Conservation (phyloP, 37 sponge, comb jelly and placozoan species). For the Petrosia ficiformis region DNA sequence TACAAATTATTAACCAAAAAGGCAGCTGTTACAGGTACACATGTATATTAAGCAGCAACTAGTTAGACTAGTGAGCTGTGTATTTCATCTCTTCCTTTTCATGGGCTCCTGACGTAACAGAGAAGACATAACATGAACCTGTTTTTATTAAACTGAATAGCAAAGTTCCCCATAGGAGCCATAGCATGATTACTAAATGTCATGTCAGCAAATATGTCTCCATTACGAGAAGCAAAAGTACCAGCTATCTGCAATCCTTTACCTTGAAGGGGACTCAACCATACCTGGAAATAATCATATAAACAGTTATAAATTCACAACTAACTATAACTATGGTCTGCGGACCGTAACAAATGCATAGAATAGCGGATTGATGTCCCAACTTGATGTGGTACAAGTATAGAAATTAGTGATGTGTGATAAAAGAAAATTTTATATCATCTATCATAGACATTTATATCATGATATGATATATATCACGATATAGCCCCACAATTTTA, state of each 20-base stretch:
- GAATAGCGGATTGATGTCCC: neutral
- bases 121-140: conserved; percentile 47
- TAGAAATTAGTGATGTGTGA: too few species aligned
- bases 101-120: too few species aligned
- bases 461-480: too few species aligned
- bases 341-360: neutral
- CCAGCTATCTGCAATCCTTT: conserved; percentile 88
- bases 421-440: too few species aligned
- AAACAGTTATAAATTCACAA: neutral
- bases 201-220: conserved; percentile 80
- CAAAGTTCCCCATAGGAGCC: conserved; percentile 85
- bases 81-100: too few species aligned
- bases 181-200: conserved; percentile 87
- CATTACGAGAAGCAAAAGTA: conserved; percentile 76
- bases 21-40: too few species aligned
- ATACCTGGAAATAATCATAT: conserved; percentile 29
- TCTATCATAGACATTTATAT: too few species aligned
- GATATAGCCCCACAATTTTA: too few species aligned
- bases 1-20: too few species aligned
- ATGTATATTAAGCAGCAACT: too few species aligned
- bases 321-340: neutral
- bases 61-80: too few species aligned
- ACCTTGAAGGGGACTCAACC: conserved; percentile 67
- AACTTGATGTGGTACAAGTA: neutral
- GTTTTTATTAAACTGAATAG: conserved; percentile 98